phyloP scores from a whole-genome alignment of 1,140 invertebrate genomes.

The Scaptomyza montana region DNA sequence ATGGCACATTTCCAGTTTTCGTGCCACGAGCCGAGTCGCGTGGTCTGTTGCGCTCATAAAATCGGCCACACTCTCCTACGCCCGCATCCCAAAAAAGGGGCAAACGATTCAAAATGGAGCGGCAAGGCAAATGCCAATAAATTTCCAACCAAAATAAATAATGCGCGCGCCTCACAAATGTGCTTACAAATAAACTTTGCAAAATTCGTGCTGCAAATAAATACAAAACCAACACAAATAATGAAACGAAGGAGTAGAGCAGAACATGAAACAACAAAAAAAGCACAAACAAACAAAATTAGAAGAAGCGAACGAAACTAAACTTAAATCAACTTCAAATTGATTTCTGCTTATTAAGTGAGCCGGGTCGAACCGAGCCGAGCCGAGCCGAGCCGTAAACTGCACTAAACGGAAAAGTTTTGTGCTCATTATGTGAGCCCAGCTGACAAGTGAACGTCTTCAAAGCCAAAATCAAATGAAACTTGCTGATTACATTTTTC shows the following conservation, averaged over 20 bases:
- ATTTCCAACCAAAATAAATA: conserved; percentile 59
- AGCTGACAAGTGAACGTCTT: conserved; percentile 30
- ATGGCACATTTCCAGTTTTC: conserved; percentile 76
- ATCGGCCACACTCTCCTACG: conserved; percentile 5
- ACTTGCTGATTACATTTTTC: conserved; percentile 57
- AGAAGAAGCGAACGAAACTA: conserved; percentile 35
- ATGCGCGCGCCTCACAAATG: conserved; percentile 52
- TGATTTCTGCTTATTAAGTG: conserved; percentile 63
- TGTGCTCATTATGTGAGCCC: conserved; percentile 45
- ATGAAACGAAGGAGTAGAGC: background rate
- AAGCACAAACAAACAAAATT: conserved; percentile 13
- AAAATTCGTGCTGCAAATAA: conserved; percentile 52
- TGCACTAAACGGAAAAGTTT: conserved; percentile 55
- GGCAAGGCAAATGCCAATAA: conserved; percentile 53
- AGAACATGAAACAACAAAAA: conserved; percentile 4
- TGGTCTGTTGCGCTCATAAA: conserved; percentile 71
- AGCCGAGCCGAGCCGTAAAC: conserved; percentile 5
- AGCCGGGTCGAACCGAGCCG: background rate
- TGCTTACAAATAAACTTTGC: conserved; percentile 51
- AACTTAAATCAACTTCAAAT: conserved; percentile 44
- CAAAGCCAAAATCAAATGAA: conserved; percentile 32
- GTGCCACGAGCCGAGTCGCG: conserved; percentile 23
- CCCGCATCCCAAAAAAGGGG: conserved; percentile 3
- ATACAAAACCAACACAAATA: background rate
- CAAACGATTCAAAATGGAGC: conserved; percentile 42